Percentiles rank a stretch among this genome's conserved stretches.
Conservation (phyloP, 2,797 vertebrate genomes). For the Hemibagrus guttatus region DNA sequence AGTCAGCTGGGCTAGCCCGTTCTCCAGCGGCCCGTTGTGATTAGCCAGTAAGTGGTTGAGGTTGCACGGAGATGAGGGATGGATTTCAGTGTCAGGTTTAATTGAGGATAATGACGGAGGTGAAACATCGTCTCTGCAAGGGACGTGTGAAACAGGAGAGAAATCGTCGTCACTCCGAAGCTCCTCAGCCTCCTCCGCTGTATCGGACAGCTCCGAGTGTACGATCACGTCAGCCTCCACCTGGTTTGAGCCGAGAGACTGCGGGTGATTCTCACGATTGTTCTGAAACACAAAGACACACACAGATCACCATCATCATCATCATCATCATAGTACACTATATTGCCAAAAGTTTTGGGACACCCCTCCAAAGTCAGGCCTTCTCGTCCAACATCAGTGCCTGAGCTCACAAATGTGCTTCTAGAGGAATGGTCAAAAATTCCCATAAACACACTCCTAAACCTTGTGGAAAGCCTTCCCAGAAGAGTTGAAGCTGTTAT, state of each 20-base stretch:
- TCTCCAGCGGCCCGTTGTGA: constrained; percentile 65
- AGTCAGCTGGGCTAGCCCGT: constrained; percentile 44
- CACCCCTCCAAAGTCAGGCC: too few species aligned
- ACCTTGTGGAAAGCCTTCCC: too few species aligned
- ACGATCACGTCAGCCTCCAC: constrained; percentile 96
- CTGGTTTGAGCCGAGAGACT: constrained; percentile 77
- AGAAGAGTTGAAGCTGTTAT: too few species aligned
- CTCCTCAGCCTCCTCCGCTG: constrained; percentile 57
- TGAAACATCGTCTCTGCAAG: constrained; percentile 41
- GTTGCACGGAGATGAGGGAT: constrained; percentile 58
- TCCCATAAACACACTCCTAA: too few species aligned
- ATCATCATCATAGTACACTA: background rate
- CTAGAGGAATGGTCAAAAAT: too few species aligned
- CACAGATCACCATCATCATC: background rate
- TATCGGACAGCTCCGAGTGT: constrained; percentile 89
- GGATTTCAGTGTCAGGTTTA: constrained; percentile 44
- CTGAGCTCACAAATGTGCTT: too few species aligned
- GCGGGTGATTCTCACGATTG: constrained; percentile 65
- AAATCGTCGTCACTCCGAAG: constrained; percentile 60
- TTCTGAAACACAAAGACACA: constrained; percentile 44
- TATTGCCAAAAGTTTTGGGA: too few species aligned
- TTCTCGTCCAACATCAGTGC: too few species aligned
- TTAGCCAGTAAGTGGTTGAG: constrained; percentile 59
- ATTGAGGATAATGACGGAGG: constrained; percentile 25
- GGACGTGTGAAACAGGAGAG: constrained; percentile 61